Conservation (phyloP, 53 echinoderm and acorn worm genomes). For the Luidia sarsii region DNA sequence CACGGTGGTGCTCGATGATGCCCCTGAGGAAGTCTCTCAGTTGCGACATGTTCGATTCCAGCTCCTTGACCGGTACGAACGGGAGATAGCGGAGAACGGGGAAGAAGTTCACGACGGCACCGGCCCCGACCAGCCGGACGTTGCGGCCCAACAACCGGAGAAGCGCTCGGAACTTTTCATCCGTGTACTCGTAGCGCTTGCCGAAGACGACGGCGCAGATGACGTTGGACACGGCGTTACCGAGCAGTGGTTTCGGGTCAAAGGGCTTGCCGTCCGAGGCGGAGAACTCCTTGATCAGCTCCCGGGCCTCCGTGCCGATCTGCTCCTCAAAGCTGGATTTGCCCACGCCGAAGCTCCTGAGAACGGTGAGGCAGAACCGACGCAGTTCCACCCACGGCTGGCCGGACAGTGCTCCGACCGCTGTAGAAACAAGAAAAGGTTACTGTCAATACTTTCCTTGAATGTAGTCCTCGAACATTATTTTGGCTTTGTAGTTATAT, state of each 20-base stretch:
- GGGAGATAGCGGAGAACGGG: constrained; percentile 55
- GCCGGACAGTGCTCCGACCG: background rate
- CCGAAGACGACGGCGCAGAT: constrained; percentile 63
- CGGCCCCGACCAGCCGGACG: constrained; percentile 16
- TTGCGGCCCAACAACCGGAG: background rate
- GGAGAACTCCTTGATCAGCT: background rate
- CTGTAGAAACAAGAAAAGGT: no score
- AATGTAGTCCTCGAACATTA: no score
- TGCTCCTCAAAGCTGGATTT: background rate
- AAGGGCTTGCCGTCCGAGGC: constrained; percentile 25
- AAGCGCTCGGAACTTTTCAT: constrained; percentile 17
- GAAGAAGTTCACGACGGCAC: constrained; percentile 29
- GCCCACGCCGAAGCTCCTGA: background rate
- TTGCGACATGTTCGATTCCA: background rate
- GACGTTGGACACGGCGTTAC: constrained; percentile 39
- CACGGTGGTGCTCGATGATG: constrained; percentile 21
- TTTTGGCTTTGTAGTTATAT: no score
- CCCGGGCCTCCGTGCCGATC: background rate
- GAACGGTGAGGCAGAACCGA: background rate
- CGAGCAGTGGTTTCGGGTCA: constrained; percentile 26
- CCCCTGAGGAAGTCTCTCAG: background rate
- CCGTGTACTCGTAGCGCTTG: constrained; percentile 50
- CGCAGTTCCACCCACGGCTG: background rate
- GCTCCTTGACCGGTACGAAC: constrained; percentile 11
- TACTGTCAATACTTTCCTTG: no score